Percentiles rank a stretch among this genome's conserved stretches.
Evolutionary conservation across 2,888 invertebrate genomes (phyloP).

Genomic region (Catocala sponsa): DNA sequence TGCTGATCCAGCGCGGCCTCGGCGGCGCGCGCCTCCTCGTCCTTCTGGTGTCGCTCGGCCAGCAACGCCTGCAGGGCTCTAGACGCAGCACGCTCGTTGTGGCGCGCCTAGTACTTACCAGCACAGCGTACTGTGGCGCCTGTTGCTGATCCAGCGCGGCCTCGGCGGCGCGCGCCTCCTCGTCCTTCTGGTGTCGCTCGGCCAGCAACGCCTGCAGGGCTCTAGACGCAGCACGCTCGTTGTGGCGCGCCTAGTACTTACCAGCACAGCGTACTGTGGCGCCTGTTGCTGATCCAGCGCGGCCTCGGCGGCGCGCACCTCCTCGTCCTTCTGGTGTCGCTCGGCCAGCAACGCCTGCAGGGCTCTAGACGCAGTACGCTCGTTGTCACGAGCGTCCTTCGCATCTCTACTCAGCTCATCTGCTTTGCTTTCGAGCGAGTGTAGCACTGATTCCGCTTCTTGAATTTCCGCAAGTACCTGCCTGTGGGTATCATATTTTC

Average conservation of each 20-base stretch:
- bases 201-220: constrained; percentile 68
- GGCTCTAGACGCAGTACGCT: constrained; percentile 67
- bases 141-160: constrained; percentile 66
- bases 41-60: constrained; percentile 61
- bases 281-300: constrained; percentile 66
- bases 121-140: constrained; percentile 68
- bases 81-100: constrained; percentile 59
- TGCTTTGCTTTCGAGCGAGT: constrained; percentile 65
- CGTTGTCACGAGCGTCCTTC: constrained; percentile 67
- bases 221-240: constrained; percentile 54
- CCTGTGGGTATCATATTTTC: constrained; percentile 41
- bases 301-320: constrained; percentile 63
- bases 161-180: constrained; percentile 64
- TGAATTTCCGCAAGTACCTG: constrained; percentile 72
- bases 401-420: constrained; percentile 68
- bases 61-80: constrained; percentile 66
- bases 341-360: constrained; percentile 68
- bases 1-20: constrained; percentile 64
- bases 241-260: constrained; percentile 34
- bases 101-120: constrained; percentile 54
- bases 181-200: constrained; percentile 61
- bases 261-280: constrained; percentile 70
- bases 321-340: constrained; percentile 63
- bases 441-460: constrained; percentile 64
- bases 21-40: constrained; percentile 66